Conservation (phyloP, 2,113 vertebrate genomes). For the Xiphorhynchus elegans region DNA sequence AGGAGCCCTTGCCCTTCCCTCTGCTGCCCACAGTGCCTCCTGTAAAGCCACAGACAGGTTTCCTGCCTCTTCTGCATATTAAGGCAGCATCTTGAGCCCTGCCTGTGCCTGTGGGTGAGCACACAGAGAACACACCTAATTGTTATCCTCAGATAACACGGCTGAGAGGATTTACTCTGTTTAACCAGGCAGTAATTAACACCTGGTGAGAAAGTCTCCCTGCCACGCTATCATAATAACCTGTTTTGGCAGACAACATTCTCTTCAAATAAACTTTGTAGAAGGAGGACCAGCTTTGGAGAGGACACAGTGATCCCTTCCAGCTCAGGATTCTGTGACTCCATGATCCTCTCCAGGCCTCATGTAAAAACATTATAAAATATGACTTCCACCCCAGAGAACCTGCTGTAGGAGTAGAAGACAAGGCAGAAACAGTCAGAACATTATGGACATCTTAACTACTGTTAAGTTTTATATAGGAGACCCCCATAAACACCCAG, state of each 20-base stretch:
- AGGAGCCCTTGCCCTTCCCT: not conserved
- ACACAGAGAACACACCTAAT: not conserved
- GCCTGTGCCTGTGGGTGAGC: not conserved
- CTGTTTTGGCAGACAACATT: fast-evolving
- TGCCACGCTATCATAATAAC: not conserved
- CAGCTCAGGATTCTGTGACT: not conserved
- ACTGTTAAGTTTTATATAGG: not conserved
- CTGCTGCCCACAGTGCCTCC: not conserved
- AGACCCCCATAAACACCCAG: not conserved
- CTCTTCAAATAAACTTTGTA: not conserved
- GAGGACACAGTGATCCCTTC: not conserved
- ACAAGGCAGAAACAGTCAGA: not conserved
- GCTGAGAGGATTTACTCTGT: constrained; percentile 36
- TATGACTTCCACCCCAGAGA: not conserved
- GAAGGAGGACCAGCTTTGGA: not conserved
- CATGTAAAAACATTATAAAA: not conserved
- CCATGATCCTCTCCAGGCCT: not conserved
- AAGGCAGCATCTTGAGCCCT: not conserved
- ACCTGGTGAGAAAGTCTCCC: not conserved
- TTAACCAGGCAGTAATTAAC: constrained; percentile 9
- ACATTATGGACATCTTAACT: not conserved
- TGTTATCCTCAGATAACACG: not conserved
- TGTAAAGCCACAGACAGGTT: not conserved
- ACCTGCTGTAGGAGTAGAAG: not conserved
- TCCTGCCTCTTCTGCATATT: not conserved